Evolutionary conservation across 2,797 vertebrate genomes (phyloP).

Genomic region (Microcaecilia unicolor): DNA sequence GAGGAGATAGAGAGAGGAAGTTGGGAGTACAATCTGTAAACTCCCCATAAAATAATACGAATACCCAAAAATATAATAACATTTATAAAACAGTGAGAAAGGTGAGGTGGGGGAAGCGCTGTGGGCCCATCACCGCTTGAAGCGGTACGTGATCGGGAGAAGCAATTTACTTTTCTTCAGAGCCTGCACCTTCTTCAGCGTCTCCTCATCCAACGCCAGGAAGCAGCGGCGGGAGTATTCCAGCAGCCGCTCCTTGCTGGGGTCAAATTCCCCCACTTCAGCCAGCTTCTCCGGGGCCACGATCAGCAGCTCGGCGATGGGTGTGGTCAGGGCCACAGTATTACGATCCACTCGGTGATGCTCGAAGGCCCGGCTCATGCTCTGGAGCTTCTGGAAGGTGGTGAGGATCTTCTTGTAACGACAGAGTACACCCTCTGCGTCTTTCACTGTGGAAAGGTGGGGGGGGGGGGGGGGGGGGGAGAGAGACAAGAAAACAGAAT

Average conservation of each 20-base stretch:
- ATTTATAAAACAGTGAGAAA: too few relatives aligned
- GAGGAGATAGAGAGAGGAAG: too few relatives aligned
- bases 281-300: slow-evolving; percentile 83
- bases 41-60: too few relatives aligned
- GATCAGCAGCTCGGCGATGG: slow-evolving; percentile 83
- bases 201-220: slow-evolving; percentile 77
- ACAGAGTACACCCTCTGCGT: slow-evolving; percentile 80
- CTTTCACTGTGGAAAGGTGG: slow-evolving; percentile 61
- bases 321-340: slow-evolving; percentile 82
- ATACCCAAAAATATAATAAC: too few relatives aligned
- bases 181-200: slow-evolving; percentile 77
- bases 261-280: slow-evolving; percentile 81
- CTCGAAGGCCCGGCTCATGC: slow-evolving; percentile 86
- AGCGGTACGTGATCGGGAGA: slow-evolving; percentile 84
- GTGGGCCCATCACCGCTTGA: slow-evolving; percentile 55
- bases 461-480: too few relatives aligned
- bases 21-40: too few relatives aligned
- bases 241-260: slow-evolving; percentile 80
- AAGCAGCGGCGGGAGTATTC: slow-evolving; percentile 87
- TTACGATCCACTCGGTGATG: slow-evolving; percentile 84
- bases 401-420: slow-evolving; percentile 88
- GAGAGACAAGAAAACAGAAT: not conserved
- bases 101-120: too few relatives aligned
- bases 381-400: slow-evolving; percentile 83
- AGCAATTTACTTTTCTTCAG: slow-evolving; percentile 86